These are phyloP conservation scores for Metopia argyrocephala DNA, from an alignment of 2,888 invertebrate genomes.

Conservation along the genomic window DNA sequence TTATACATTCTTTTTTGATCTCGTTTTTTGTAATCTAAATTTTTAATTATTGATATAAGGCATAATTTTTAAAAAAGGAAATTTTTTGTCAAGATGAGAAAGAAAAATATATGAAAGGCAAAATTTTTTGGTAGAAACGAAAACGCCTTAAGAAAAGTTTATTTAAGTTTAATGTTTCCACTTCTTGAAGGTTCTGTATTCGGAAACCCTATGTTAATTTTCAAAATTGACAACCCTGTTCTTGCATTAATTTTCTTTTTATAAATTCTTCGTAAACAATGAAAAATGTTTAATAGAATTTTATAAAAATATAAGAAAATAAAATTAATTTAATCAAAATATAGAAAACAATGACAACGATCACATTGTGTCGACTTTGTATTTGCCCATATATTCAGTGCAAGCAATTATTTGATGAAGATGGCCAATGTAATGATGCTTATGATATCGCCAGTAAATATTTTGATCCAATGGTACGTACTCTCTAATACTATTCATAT, in stretches of 20 bases:
- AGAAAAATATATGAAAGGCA: too few relatives aligned
- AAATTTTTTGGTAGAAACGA: too few relatives aligned
- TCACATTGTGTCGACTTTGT: constrained; percentile 41
- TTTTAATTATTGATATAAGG: too few relatives aligned
- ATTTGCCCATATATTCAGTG: constrained; percentile 34
- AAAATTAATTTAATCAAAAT: constrained; percentile 16
- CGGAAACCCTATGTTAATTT: not conserved
- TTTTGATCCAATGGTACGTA: constrained; percentile 55
- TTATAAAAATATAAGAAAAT: constrained; percentile 8
- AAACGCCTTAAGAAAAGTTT: too few relatives aligned
- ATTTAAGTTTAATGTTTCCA: not conserved
- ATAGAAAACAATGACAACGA: constrained; percentile 19
- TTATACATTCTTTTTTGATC: too few relatives aligned
- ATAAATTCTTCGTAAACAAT: constrained; percentile 40
- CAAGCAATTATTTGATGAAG: constrained; percentile 49
- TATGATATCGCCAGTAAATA: constrained; percentile 55
- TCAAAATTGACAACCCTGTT: constrained; percentile 9
- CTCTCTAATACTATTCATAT: too few relatives aligned
- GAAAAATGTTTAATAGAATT: not conserved
- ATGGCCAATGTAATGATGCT: constrained; percentile 49
- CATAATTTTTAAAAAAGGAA: too few relatives aligned
- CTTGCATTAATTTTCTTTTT: not conserved
- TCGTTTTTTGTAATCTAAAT: too few relatives aligned
- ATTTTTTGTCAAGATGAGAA: too few relatives aligned
- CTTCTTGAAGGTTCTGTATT: not conserved